phyloP scores from a whole-genome alignment of 1,140 invertebrate species.

The Aphaenogaster ashmeadi region DNA sequence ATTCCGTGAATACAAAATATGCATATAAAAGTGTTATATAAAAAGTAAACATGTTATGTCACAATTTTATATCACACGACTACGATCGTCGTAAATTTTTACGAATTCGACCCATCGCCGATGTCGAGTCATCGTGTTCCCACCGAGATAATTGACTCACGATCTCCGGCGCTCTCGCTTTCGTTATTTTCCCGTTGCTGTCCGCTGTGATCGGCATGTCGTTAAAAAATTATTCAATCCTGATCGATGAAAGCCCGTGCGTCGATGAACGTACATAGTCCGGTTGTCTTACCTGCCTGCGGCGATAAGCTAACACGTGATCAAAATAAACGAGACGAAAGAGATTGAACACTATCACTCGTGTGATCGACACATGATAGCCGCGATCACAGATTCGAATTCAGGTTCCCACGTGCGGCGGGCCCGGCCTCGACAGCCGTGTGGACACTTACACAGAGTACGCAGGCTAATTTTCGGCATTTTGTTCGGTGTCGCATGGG shows the following conservation, averaged over 20 bases:
- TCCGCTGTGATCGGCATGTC: neutral
- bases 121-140: slow-evolving; percentile 31
- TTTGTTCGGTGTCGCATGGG: slow-evolving; percentile 80
- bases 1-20: neutral
- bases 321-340: slow-evolving; percentile 35
- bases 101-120: neutral
- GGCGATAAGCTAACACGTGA: slow-evolving; percentile 6
- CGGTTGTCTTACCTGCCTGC: neutral
- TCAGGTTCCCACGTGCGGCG: neutral
- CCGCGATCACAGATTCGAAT: neutral
- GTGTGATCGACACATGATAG: slow-evolving; percentile 1
- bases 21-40: neutral
- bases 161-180: slow-evolving; percentile 17
- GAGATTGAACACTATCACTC: slow-evolving; percentile 27
- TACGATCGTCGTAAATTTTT: neutral
- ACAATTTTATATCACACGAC: neutral
- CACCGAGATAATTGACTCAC: slow-evolving; percentile 15
- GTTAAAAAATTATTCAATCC: slow-evolving; percentile 27
- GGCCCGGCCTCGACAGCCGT: neutral
- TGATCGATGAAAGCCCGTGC: neutral
- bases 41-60: neutral
- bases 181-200: slow-evolving; percentile 11
- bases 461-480: slow-evolving; percentile 80
- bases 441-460: slow-evolving; percentile 80
- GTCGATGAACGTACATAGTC: slow-evolving; percentile 5